phyloP scores from a whole-genome alignment of 2,797 vertebrate genomes.

The Pyrocephalus nanus region DNA sequence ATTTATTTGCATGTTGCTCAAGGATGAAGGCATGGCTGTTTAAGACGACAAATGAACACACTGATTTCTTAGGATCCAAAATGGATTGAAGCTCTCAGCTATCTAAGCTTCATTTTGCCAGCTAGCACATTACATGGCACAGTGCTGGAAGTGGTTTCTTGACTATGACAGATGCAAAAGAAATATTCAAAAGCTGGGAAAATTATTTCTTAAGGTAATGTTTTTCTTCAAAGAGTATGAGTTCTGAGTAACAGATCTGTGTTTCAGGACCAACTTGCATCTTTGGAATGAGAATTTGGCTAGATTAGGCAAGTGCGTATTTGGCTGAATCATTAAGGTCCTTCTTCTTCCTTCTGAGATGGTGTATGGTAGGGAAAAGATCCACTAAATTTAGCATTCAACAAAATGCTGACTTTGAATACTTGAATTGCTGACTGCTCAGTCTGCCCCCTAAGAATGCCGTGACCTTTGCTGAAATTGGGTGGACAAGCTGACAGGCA shows the following conservation, averaged over 20 bases:
- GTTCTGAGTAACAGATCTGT: neutral
- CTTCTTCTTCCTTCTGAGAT: neutral
- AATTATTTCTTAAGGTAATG: neutral
- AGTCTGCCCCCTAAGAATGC: rapidly evolving
- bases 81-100: neutral
- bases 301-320: neutral
- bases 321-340: neutral
- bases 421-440: neutral
- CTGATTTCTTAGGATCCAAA: slow-evolving; percentile 7
- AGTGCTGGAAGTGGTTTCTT: neutral
- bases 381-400: neutral
- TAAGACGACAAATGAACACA: neutral
- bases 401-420: neutral
- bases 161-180: neutral
- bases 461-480: neutral
- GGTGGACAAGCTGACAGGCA: neutral
- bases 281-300: neutral
- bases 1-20: neutral
- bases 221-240: neutral
- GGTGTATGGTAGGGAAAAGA: neutral
- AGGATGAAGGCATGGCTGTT: neutral
- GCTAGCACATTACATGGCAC: neutral
- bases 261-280: neutral
- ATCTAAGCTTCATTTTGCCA: neutral
- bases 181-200: neutral